These are phyloP conservation scores for Coregonus sp. DNA, from an alignment of 2,797 vertebrate genomes.

Conservation along the genomic window DNA sequence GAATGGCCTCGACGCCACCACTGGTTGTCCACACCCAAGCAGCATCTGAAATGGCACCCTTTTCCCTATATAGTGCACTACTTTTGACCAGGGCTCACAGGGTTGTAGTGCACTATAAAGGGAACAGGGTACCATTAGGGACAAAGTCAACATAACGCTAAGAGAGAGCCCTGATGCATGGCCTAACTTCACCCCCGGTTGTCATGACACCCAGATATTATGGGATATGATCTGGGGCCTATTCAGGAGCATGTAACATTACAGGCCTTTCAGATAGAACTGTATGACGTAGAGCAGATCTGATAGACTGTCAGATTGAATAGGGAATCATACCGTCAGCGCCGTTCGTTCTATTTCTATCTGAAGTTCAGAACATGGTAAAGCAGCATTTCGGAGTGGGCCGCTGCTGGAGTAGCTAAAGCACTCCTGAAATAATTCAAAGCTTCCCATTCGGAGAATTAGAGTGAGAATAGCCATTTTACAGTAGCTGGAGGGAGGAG, in stretches of 20 bases:
- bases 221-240: no score
- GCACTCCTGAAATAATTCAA: background rate
- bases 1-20: background rate
- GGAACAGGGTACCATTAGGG: no score
- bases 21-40: background rate
- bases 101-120: no score
- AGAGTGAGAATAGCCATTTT: background rate
- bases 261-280: no score
- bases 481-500: background rate
- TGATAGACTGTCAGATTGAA: background rate
- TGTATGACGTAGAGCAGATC: no score
- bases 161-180: no score
- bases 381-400: background rate
- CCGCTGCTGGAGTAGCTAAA: background rate
- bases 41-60: background rate
- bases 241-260: no score
- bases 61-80: no score
- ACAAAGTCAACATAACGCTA: no score
- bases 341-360: background rate
- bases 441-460: background rate
- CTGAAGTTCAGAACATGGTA: no score
- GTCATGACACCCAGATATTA: no score
- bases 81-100: background rate
- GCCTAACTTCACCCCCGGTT: no score
- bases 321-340: background rate